phyloP scores from a whole-genome alignment of 2,113 vertebrate species.

The Dasypus novemcinctus region DNA sequence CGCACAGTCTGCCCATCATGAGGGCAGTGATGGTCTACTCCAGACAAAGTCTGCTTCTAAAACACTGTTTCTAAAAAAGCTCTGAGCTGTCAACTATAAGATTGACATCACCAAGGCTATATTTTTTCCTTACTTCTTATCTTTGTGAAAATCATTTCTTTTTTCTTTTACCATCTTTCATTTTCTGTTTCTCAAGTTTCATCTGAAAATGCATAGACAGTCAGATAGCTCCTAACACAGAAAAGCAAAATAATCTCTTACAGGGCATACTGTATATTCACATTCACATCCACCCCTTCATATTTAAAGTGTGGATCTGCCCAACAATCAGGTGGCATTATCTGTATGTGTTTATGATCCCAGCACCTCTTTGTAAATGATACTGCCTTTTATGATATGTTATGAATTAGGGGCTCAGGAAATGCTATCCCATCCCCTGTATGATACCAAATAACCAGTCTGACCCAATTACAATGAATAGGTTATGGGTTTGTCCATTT shows the following conservation, averaged over 20 bases:
- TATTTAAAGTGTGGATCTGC: background rate
- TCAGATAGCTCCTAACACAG: background rate
- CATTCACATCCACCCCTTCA: background rate
- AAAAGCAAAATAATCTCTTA: background rate
- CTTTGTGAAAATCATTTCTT: background rate
- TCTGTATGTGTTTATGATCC: background rate
- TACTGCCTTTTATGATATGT: background rate
- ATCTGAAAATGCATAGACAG: background rate
- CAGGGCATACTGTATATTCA: rapidly evolving
- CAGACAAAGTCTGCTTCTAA: background rate
- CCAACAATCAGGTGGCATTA: background rate
- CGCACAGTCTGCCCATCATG: background rate
- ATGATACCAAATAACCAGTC: background rate
- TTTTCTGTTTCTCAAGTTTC: background rate
- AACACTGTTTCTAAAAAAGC: background rate
- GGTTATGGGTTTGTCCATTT: background rate
- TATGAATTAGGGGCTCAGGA: background rate
- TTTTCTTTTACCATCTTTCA: background rate
- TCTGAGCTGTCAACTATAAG: background rate
- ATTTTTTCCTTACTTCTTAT: background rate
- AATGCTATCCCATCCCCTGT: too few relatives aligned
- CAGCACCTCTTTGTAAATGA: too few relatives aligned
- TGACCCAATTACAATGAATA: background rate
- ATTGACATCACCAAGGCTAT: background rate
- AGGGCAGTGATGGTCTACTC: background rate